A percentile compares a stretch with the other conserved stretches of the same genome.
phyloP scores from a whole-genome alignment of 92 coral and sea anemone genomes.

The Phenganax marumi region DNA sequence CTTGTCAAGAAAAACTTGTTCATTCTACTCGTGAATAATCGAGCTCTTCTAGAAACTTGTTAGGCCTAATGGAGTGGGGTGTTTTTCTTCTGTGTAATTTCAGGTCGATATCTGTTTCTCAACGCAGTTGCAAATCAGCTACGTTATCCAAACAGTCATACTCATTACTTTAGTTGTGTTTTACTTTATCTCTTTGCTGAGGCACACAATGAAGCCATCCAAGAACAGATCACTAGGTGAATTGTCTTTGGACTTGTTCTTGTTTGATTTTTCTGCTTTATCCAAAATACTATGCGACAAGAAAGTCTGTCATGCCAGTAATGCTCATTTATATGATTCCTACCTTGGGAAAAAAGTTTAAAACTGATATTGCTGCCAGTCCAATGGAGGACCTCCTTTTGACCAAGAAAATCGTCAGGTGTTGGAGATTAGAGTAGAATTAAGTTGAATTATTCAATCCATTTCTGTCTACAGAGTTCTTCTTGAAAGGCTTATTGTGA shows the following conservation, averaged over 20 bases:
- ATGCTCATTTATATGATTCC: no score
- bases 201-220: slow-evolving; percentile 97
- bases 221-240: slow-evolving; percentile 96
- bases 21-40: no score
- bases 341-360: no score
- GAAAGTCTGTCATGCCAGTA: no score
- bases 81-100: background rate
- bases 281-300: background rate
- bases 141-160: slow-evolving; percentile 98
- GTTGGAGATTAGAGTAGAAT: no score
- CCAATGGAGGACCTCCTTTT: no score
- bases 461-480: slow-evolving; percentile 63
- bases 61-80: no score
- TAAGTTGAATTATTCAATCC: background rate
- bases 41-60: no score
- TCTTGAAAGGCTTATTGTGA: slow-evolving; percentile 87
- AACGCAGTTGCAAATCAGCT: slow-evolving; percentile 97
- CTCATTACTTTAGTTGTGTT: slow-evolving; percentile 99
- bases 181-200: slow-evolving; percentile 91
- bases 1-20: no score
- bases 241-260: background rate
- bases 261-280: background rate
- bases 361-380: no score
- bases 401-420: no score
- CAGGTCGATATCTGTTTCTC: slow-evolving; percentile 95